phyloP scores from a whole-genome alignment of 2,113 vertebrate species.

The Agapornis roseicollis region DNA sequence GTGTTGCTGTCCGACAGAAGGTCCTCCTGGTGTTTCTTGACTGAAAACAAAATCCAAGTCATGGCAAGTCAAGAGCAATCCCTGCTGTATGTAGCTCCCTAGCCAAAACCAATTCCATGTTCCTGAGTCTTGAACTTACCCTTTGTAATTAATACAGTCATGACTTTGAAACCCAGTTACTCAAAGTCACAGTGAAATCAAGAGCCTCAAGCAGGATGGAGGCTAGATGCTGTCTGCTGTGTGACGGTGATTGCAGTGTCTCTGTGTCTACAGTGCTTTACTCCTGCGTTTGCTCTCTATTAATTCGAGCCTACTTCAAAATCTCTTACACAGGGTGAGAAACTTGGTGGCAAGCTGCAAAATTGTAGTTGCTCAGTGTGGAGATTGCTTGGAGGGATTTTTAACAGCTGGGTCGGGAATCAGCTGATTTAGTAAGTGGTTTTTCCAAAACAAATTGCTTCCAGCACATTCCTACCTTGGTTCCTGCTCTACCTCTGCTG shows the following conservation, averaged over 20 bases:
- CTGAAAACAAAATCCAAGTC: not conserved
- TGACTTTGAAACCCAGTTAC: not conserved
- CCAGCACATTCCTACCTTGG: not conserved
- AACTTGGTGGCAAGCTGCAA: not conserved
- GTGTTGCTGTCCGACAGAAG: not conserved
- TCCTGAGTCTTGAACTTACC: not conserved
- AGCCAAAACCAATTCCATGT: not conserved
- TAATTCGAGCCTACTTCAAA: not conserved
- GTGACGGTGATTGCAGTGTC: rapidly evolving
- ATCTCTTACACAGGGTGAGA: not conserved
- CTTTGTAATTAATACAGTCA: not conserved
- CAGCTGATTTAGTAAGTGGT: not conserved
- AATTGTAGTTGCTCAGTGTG: not conserved
- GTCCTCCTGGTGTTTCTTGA: not conserved
- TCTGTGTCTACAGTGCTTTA: not conserved
- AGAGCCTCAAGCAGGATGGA: not conserved
- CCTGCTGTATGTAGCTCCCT: not conserved
- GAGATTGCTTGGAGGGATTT: not conserved
- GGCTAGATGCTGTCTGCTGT: not conserved
- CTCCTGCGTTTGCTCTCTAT: not conserved
- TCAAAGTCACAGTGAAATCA: not conserved
- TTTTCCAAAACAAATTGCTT: conserved; percentile 32
- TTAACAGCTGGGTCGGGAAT: not conserved
- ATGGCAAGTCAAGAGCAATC: not conserved
- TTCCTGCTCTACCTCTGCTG: not conserved